Percentiles rank a stretch among this genome's conserved stretches.
These are phyloP conservation scores for Craseonycteris thonglongyai DNA, from an alignment of 2,113 vertebrate genomes.

Conservation along the genomic window DNA sequence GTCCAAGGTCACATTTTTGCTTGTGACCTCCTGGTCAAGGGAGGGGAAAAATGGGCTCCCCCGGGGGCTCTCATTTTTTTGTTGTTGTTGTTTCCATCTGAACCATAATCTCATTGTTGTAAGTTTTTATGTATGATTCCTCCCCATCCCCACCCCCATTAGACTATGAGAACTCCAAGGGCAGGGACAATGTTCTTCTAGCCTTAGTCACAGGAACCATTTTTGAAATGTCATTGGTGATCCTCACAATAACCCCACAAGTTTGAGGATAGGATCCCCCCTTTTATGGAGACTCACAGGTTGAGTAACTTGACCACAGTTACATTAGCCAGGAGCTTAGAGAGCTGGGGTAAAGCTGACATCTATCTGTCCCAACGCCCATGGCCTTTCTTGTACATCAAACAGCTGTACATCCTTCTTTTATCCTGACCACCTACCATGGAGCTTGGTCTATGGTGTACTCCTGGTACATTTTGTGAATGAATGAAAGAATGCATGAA, in stretches of 20 bases:
- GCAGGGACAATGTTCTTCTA: neutral
- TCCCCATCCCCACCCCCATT: neutral
- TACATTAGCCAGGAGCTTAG: neutral
- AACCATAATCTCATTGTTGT: neutral
- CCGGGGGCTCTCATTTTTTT: neutral
- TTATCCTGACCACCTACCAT: neutral
- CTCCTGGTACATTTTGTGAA: neutral
- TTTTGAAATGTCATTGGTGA: neutral
- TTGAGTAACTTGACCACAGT: neutral
- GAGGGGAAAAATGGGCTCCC: neutral
- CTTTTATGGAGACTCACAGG: neutral
- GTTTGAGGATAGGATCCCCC: neutral
- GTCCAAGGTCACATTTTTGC: neutral
- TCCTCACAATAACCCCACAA: neutral
- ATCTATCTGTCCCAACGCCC: neutral
- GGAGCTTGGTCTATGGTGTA: neutral
- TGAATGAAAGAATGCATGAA: neutral
- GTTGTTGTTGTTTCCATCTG: neutral
- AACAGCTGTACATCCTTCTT: neutral
- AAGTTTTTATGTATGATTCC: neutral
- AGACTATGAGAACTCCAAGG: neutral
- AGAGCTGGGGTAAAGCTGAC: neutral
- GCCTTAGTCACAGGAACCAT: neutral
- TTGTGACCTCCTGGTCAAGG: neutral
- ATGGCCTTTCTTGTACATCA: neutral